Evolutionary conservation across 2,797 vertebrate species (phyloP), one percentile per base, ranked within the genome.

Genomic region (Cuniculus paca): DNA sequence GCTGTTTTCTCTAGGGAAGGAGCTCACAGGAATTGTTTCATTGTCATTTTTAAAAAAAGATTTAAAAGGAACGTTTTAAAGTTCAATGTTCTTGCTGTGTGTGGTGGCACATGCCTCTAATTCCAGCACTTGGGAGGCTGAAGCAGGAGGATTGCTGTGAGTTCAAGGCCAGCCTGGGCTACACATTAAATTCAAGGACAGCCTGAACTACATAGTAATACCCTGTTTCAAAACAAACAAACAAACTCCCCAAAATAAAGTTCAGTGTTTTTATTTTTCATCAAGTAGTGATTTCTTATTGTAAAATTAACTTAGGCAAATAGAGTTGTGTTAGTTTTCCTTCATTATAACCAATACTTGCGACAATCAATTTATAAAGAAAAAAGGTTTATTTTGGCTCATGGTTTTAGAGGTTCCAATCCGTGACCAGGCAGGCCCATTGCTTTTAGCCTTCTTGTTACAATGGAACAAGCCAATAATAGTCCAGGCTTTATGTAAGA

Each of bases 281-380:
- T 83, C 70, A 93, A 88, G 50, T 83, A 89, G 60, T 34, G 74
- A 70, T 70, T 56, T 48, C 34, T 93, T 63, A 56, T 22, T 77
- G 24, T 89, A 75, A 96, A 82, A 89, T 39, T 74, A 86, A 45
- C n/a, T 74, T 74, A 65, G 92, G 75, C 78, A 91, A 78, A 68
- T 52, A 89, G 0, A 74, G 42, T 20, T n/a, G 80, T 36, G 24
- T 28, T 48, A 63, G 17, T 20, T 61, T 22, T 83, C 11, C n/a
- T 16, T 52, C 54, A 52, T 26, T 6, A 6, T 31, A 16, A 74
- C 65, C 74, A 39, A 61, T 39, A 19, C 54, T 45, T 39, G 39
- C 16, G 65, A 14, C 19, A 26, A 8, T 74, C 12, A 45, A 7
- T 26, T 75, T 75, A 75, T 75, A 17, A 75, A 48, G 42, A 48